Percentiles rank a stretch among this genome's conserved stretches.
Evolutionary conservation across 2,888 invertebrate genomes (phyloP).

Genomic region (Chrysomela aeneicollis): DNA sequence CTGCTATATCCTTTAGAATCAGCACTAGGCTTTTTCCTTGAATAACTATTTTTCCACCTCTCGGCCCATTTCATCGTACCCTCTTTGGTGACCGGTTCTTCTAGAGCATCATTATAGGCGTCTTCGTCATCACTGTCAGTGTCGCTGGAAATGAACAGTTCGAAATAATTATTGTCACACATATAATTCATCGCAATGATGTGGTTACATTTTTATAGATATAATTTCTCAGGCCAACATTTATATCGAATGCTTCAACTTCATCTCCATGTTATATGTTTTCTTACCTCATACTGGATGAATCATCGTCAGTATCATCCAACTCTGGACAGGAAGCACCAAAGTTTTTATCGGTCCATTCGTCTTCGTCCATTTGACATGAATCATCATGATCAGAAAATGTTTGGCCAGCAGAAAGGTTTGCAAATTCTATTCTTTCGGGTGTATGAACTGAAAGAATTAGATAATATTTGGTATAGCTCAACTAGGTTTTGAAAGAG

Average conservation of each 20-base stretch:
- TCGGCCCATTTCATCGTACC: slow-evolving; percentile 75
- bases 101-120: slow-evolving; percentile 74
- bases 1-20: slow-evolving; percentile 58
- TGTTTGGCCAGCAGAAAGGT: slow-evolving; percentile 66
- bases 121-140: slow-evolving; percentile 71
- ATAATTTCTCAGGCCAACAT: too few relatives aligned
- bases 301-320: slow-evolving; percentile 65
- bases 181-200: too few relatives aligned
- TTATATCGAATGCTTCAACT: too few relatives aligned
- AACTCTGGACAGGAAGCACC: slow-evolving; percentile 78
- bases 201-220: too few relatives aligned
- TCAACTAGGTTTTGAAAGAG: slow-evolving; percentile 1
- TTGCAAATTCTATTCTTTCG: slow-evolving; percentile 82
- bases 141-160: slow-evolving; percentile 63
- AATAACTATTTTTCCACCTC: slow-evolving; percentile 70
- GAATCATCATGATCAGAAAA: slow-evolving; percentile 72
- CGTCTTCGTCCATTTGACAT: slow-evolving; percentile 91
- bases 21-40: slow-evolving; percentile 53
- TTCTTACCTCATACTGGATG: slow-evolving; percentile 64
- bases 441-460: slow-evolving; percentile 69
- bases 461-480: too few relatives aligned
- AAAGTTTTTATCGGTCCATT: slow-evolving; percentile 95
- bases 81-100: slow-evolving; percentile 70
- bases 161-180: too few relatives aligned
- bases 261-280: too few relatives aligned